Evolutionary conservation across 1,140 invertebrate genomes (phyloP).

Genomic region (Drosophila saltans): DNA sequence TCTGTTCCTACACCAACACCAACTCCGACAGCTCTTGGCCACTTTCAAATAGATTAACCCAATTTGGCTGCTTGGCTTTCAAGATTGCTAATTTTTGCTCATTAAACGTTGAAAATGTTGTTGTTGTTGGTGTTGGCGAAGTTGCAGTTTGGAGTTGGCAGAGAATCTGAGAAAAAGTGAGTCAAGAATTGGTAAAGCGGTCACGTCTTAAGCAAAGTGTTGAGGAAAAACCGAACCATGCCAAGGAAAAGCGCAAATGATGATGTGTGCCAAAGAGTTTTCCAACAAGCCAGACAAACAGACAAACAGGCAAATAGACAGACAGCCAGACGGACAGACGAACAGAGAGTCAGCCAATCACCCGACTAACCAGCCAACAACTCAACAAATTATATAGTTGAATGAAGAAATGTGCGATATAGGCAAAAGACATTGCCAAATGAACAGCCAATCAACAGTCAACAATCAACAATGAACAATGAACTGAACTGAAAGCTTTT

Average conservation of each 20-base stretch:
- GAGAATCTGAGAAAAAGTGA: conserved; percentile 13
- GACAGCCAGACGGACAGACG: background rate
- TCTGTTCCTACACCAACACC: background rate
- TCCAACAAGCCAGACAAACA: conserved; percentile 8
- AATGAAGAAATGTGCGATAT: conserved; percentile 3
- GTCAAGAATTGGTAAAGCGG: conserved; percentile 19
- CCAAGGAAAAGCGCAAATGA: conserved; percentile 65
- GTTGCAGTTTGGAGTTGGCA: background rate
- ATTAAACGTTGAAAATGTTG: conserved; percentile 44
- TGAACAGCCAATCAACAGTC: background rate
- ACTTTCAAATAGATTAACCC: conserved; percentile 80
- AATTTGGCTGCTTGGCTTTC: conserved; percentile 66
- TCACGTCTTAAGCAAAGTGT: conserved; percentile 27
- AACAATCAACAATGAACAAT: background rate
- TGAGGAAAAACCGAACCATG: conserved; percentile 61
- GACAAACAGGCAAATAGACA: no score
- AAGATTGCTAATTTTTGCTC: conserved; percentile 43
- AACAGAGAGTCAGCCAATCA: no score
- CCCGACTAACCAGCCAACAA: background rate
- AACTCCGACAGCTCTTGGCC: conserved; percentile 9
- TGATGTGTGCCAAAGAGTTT: conserved; percentile 54
- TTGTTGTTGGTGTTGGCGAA: background rate
- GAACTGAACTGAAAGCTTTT: conserved; percentile 1
- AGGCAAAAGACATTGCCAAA: conserved; percentile 6
- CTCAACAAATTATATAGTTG: background rate